A percentile compares a stretch with the other conserved stretches of the same genome.
Conservation (phyloP, 2,797 vertebrate genomes). For the Tadarida brasiliensis region DNA sequence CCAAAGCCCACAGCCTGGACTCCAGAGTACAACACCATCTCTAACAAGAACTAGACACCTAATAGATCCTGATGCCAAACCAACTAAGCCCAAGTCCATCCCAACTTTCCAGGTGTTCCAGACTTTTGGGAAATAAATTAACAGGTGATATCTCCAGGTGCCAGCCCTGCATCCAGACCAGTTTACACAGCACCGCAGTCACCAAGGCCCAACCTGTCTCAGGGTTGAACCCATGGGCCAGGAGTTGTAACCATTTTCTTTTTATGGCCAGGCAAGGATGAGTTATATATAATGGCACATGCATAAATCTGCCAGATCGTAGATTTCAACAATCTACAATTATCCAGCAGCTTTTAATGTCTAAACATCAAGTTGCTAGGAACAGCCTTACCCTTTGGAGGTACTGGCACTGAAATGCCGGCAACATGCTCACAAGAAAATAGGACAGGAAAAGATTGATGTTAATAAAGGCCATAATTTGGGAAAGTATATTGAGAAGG, state of each 20-base stretch:
- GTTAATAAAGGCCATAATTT: neutral
- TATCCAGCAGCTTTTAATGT: neutral
- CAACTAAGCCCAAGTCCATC: slow-evolving; percentile 2
- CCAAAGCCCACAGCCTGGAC: neutral
- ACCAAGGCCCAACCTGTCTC: neutral
- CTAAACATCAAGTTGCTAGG: neutral
- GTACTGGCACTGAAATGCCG: neutral
- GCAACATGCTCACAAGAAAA: slow-evolving; percentile 49
- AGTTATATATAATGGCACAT: neutral
- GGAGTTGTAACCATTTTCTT: slow-evolving; percentile 32
- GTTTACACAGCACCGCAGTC: neutral
- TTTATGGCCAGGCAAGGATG: neutral
- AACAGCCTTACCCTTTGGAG: neutral
- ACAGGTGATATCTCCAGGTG: neutral
- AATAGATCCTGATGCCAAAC: neutral
- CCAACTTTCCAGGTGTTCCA: neutral
- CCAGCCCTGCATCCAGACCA: neutral
- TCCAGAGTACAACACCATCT: neutral
- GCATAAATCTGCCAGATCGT: neutral
- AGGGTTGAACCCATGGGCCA: neutral
- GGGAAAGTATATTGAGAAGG: neutral
- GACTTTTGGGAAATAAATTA: neutral
- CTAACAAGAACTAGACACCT: neutral
- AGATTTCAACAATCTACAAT: neutral
- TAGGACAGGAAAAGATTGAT: neutral